Evolutionary conservation across 2,888 invertebrate species (phyloP).

Genomic region (Philereme vetulata): DNA sequence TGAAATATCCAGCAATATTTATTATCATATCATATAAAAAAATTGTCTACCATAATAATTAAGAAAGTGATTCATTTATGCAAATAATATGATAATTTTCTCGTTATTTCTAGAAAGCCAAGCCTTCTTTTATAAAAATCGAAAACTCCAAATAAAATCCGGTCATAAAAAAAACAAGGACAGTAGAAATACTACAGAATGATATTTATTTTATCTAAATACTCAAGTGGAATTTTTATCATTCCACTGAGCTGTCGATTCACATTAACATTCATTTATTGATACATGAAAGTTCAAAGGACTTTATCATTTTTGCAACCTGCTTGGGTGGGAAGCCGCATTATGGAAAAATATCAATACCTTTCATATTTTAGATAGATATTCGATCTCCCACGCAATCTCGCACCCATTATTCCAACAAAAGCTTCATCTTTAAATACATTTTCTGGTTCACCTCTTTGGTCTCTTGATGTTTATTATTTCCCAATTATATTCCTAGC

Average conservation of each 20-base stretch:
- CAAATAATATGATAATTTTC: no score
- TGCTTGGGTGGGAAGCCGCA: constrained; percentile 4
- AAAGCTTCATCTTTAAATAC: background rate
- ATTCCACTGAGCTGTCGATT: constrained; percentile 5
- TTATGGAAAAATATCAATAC: constrained; percentile 16
- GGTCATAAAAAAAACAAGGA: background rate
- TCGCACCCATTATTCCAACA: constrained; percentile 1
- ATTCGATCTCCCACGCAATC: constrained; percentile 14
- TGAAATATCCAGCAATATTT: no score
- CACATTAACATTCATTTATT: constrained; percentile 10
- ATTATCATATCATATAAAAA: no score
- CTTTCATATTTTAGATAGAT: constrained; percentile 1
- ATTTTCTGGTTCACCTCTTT: background rate
- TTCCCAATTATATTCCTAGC: constrained; percentile 10
- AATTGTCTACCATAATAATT: no score
- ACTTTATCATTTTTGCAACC: constrained; percentile 28
- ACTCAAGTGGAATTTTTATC: constrained; percentile 1
- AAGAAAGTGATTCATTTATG: no score
- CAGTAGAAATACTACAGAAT: background rate
- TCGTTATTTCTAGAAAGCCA: no score
- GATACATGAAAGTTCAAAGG: constrained; percentile 25
- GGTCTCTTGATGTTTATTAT: background rate
- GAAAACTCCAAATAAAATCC: background rate
- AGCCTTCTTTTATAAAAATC: no score
- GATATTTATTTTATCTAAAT: background rate